A percentile compares a stretch with the other conserved stretches of the same genome.
Evolutionary conservation across 2,113 vertebrate species (phyloP).

Genomic region (Callipepla californica): DNA sequence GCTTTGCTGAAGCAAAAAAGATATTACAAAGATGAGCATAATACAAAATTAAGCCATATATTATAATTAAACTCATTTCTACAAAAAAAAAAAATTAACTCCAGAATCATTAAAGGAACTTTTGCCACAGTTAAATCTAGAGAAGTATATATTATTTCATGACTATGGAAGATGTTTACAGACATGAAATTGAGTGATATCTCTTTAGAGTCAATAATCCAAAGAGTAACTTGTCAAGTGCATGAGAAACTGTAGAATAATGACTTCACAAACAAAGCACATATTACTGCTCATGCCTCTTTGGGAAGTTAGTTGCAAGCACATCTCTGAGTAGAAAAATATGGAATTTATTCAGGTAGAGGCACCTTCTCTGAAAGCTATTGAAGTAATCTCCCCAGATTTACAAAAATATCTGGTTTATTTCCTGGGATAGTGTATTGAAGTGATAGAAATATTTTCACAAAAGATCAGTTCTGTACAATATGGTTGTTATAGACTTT

Average conservation of each 20-base stretch:
- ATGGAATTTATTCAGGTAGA: background rate
- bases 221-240: background rate
- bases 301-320: background rate
- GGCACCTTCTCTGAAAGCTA: background rate
- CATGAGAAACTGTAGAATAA: background rate
- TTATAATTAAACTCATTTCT: background rate
- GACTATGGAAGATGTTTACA: background rate
- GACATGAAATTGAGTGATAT: background rate
- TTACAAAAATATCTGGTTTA: background rate
- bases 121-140: background rate
- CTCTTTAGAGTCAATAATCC: background rate
- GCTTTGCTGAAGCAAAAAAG: background rate
- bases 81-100: background rate
- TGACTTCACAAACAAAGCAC: background rate
- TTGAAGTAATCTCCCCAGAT: background rate
- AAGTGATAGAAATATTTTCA: background rate
- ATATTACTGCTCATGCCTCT: background rate
- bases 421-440: background rate
- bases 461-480: background rate
- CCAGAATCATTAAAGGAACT: background rate
- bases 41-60: background rate
- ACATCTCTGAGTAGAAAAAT: background rate
- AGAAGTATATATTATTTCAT: background rate
- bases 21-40: background rate
- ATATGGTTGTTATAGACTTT: background rate